Base-by-base conservation (phyloP, 2,113 vertebrate genomes). In the Propithecus coquereli region DNA sequence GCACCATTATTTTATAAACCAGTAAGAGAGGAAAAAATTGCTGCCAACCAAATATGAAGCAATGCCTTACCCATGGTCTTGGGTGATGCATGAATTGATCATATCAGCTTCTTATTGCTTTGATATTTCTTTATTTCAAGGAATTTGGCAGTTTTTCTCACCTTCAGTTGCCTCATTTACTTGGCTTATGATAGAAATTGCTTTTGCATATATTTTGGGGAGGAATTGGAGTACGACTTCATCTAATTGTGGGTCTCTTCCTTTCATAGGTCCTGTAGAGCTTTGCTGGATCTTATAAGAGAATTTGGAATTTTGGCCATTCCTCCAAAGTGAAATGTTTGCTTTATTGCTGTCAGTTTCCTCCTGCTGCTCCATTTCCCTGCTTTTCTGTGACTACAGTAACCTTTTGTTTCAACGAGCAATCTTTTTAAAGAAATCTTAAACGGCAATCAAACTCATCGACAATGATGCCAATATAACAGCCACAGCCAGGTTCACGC, bases 381-480 rank as follows among this genome's bases (percentile, higher is more conserved):
- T 68, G 84, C 70, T 65, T 74, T 66, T 59, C 91, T 87, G 43
- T 84, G 68, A 80, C 68, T 57, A 61, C 8, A 61, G 81, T 47
- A 47, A 87, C 63, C 74, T 96, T 97, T 88, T 8, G 30, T 92
- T 90, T 89, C 76, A 37, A 82, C 27, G 22, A 87, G 59, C 47
- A 83, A 37, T 82, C 66, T 86, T 83, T 81, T 57, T 5, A 90
- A 94, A 81, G 77, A 83, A 8, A 61, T 80, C 83, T 92, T 66
- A 83, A 87, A 63, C 57, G 37, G 92, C 70, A 63, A 5, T 66
- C 85, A 83, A 65, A 71, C 66, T 73, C 81, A 77, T 87, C 23
- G 1, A 20, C 30, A 23, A 32, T 14, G 61, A 68, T 70, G 88
- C 40, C 68, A 59, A 0, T 6, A 4, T 54, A 73, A 59, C 22